A percentile compares a stretch with the other conserved stretches of the same genome.
phyloP scores from a whole-genome alignment of 2,113 vertebrate species.

The Pionites leucogaster region DNA sequence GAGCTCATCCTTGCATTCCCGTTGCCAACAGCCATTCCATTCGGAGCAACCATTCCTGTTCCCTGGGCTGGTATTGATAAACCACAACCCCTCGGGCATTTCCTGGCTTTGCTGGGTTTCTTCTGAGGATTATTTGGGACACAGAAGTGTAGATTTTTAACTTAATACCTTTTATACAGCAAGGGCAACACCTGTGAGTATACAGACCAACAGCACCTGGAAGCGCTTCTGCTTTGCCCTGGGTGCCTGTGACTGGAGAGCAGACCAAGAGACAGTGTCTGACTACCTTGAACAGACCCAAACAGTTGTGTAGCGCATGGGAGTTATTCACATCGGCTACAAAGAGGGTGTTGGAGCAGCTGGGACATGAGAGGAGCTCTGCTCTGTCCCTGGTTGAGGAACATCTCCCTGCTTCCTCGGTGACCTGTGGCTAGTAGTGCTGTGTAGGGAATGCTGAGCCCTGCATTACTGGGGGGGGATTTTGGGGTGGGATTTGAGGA shows the following conservation, averaged over 20 bases:
- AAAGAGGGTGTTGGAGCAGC: accelerated
- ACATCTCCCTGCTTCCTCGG: not conserved
- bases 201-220: not conserved
- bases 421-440: accelerated
- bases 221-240: not conserved
- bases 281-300: not conserved
- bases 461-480: not conserved
- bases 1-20: not conserved
- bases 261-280: not conserved
- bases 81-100: not conserved
- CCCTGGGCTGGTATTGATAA: not conserved
- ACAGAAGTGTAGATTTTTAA: not conserved
- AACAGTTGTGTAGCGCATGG: not conserved
- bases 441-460: not conserved
- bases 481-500: not conserved
- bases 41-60: not conserved
- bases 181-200: not conserved
- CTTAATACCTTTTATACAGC: not conserved
- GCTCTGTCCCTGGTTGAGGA: not conserved
- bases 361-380: not conserved
- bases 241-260: not conserved
- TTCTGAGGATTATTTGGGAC: not conserved
- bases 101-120: not conserved
- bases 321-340: accelerated
- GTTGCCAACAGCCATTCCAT: not conserved